These are phyloP conservation scores for Huso huso DNA, from an alignment of 2,797 vertebrate species.

Conservation along the genomic window DNA sequence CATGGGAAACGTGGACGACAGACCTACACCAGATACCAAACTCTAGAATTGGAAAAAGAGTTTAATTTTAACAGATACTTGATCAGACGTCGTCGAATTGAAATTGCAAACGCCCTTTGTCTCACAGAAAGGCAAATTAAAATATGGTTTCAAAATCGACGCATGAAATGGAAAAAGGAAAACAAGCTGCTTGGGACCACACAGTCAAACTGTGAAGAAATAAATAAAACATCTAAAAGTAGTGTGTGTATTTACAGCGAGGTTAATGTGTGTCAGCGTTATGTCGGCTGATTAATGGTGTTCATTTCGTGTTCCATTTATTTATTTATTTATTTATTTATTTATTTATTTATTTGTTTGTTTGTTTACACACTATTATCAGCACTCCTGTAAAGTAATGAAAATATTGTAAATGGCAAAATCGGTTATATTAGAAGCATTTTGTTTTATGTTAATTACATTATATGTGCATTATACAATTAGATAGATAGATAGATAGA, in stretches of 20 bases:
- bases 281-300: too few relatives aligned
- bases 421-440: too few relatives aligned
- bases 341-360: neutral
- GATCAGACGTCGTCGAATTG: constrained; percentile 69
- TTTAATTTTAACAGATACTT: constrained; percentile 72
- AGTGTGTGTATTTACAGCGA: constrained; percentile 19
- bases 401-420: too few relatives aligned
- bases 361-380: too few relatives aligned
- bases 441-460: too few relatives aligned
- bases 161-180: constrained; percentile 77
- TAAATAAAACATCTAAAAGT: constrained; percentile 53
- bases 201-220: constrained; percentile 60
- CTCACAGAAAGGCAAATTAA: constrained; percentile 74
- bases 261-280: neutral
- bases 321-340: neutral
- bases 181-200: constrained; percentile 70
- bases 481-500: neutral
- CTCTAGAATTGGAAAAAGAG: constrained; percentile 32
- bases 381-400: too few relatives aligned
- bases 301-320: neutral
- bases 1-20: constrained; percentile 71
- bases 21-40: constrained; percentile 71
- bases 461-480: neutral
- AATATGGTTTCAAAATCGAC: constrained; percentile 76
- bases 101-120: constrained; percentile 69